Evolutionary conservation across 2,888 invertebrate species (phyloP), one percentile per base, ranked within the genome.

Genomic region (Pycnomerus fuliginosus): DNA sequence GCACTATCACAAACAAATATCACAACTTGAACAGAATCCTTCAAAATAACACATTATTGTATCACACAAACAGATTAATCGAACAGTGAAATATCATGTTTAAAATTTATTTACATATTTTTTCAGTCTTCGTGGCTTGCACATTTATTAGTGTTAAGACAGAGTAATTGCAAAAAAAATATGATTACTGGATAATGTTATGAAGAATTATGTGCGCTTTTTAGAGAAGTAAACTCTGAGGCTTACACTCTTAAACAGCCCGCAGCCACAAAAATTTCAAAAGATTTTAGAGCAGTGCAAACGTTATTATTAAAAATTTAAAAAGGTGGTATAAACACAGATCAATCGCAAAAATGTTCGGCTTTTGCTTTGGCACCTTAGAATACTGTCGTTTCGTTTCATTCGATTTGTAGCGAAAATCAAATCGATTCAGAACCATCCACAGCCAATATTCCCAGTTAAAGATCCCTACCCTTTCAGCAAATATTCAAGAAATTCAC

Each of bases 121-220:
- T 38, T 37, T 47, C 61, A 61, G 59, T 61, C 59, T 61, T 61
- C 56, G 50, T 39, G 53, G 49, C 54, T 52, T 55, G 36, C 41
- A 50, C 47, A 53, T 50, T 42, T 16, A 44, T 48, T 40, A 5
- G 5, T 22, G 34, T 23, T 12, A 11, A n/a, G 3, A 11, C 10
- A 10, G 12, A 13, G 12, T 46, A 40, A 46, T 43, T 48, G 39
- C 36, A 50, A 35, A 27, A 40, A 33, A 33, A 32, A 16, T 22
- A 48, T 25, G 33, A 33, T 27, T 40, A 33, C 33, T 33, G 33
- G 40, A 25, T 23, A 24, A 16, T 3, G 16, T 28, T 20, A 29
- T 16, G 16, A 28, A 13, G 8, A 28, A 28, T 34, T 36, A 28
- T 36, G 36, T 28, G 36, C 20, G 20, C 8, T 28, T 29, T 13